A percentile compares a stretch with the other conserved stretches of the same genome.
These are phyloP conservation scores for Callosobruchus maculatus DNA, from an alignment of 2,888 invertebrate species.

Conservation along the genomic window DNA sequence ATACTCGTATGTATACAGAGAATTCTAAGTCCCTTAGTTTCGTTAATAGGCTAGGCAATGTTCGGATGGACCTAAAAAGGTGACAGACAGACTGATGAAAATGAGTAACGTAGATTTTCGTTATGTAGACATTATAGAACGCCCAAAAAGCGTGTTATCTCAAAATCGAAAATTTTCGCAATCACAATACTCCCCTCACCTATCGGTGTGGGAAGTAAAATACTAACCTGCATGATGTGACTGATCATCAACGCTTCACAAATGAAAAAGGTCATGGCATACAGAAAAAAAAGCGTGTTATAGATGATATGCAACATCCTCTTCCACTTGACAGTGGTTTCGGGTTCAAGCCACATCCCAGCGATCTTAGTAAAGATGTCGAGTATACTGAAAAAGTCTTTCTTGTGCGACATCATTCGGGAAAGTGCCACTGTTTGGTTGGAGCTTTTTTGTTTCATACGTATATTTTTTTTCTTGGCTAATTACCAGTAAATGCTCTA, in stretches of 20 bases:
- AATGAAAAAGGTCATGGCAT: background rate
- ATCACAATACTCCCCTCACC: no score
- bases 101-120: no score
- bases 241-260: background rate
- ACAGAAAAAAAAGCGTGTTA: background rate
- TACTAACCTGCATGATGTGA: background rate
- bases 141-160: no score
- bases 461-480: background rate
- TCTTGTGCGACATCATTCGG: background rate
- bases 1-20: no score
- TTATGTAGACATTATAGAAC: no score
- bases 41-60: no score
- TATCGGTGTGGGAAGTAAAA: no score
- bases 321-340: background rate
- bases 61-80: no score
- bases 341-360: background rate
- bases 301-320: background rate
- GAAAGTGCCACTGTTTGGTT: background rate
- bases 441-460: background rate
- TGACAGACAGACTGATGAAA: no score
- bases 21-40: no score
- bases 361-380: background rate
- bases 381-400: background rate
- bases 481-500: background rate
- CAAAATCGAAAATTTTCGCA: no score